These are phyloP conservation scores for Neodontobutis hainanensis DNA, from an alignment of 2,113 vertebrate genomes.

Conservation along the genomic window DNA sequence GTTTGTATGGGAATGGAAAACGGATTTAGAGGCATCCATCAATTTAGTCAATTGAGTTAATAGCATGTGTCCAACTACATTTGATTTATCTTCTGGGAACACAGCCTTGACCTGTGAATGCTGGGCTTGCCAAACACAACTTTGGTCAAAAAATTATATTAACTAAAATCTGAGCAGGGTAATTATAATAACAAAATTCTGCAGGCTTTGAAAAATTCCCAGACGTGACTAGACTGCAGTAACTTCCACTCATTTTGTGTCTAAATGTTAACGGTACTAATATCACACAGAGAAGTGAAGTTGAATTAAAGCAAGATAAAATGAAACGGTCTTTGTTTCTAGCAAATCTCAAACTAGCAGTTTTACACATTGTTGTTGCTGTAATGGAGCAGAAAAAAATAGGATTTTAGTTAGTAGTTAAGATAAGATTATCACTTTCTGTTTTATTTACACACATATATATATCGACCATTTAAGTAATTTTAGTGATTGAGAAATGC, in stretches of 20 bases:
- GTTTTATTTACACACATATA: no score
- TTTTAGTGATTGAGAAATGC: no score
- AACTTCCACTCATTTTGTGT: neutral
- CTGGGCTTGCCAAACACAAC: neutral
- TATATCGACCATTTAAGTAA: no score
- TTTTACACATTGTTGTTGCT: no score
- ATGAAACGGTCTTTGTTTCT: no score
- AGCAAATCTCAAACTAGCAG: no score
- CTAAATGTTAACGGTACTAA: neutral
- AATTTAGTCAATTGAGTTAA: neutral
- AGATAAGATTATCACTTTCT: no score
- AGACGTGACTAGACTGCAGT: neutral
- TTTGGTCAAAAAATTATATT: conserved; percentile 5
- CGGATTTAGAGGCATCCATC: conserved; percentile 10
- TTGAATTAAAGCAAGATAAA: no score
- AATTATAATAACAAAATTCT: neutral
- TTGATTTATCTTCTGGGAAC: conserved; percentile 10
- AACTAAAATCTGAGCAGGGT: conserved; percentile 7
- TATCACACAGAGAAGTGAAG: neutral
- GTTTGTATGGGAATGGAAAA: conserved; percentile 13
- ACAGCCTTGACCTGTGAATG: neutral
- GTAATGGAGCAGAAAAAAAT: no score
- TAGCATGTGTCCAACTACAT: conserved; percentile 4
- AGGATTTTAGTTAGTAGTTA: no score
- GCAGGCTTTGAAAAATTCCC: conserved; percentile 3